Base-by-base conservation (phyloP, 2,113 vertebrate species). In the Poicephalus gulielmi region DNA sequence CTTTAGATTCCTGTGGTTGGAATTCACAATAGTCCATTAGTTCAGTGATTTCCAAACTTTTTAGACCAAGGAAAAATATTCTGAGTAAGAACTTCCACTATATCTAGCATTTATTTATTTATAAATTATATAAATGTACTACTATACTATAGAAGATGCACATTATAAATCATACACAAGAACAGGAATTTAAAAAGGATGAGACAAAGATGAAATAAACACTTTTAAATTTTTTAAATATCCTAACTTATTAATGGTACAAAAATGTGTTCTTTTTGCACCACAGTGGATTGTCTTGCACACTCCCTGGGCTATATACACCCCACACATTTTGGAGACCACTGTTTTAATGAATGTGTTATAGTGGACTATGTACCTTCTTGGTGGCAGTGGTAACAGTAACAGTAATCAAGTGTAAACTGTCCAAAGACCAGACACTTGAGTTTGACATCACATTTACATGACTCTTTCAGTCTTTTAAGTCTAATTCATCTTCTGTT, bases 221-320 rank as follows among this genome's bases (percentile, higher is more conserved):
- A 4, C 1, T 53, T 70, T 37, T 33, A 7, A 7, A 31, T 18
- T 71, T 83, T 35, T 1, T 2, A 66, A 90, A n/a, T 22, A 11
- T 47, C 70, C 7, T 69, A 6, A 50, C 11, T 78, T 53, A 64
- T 10, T 70, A 57, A 53, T 76, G 5, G 1, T 13, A 73, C 4
- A 46, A 83, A 81, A 31, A 8, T 43, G 8, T 41, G 46, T 67
- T 67, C 7, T 49, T 68, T 5, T 14, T 57, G 23, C 3, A 57
- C 6, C 1, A 20, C 20, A 80, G 7, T 17, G 7, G 6, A 18
- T 44, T 52, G 11, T 24, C 20, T 62, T 77, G 27, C 23, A 39
- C 5, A 60, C 1, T 1, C 3, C 5, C 9, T 46, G 13, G 6
- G 2, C 4, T 24, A 14, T 60, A 35, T 4, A 1, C 13, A 67